Base-by-base conservation (phyloP, 2,797 vertebrate species). In the Rhinatrema bivittatum region DNA sequence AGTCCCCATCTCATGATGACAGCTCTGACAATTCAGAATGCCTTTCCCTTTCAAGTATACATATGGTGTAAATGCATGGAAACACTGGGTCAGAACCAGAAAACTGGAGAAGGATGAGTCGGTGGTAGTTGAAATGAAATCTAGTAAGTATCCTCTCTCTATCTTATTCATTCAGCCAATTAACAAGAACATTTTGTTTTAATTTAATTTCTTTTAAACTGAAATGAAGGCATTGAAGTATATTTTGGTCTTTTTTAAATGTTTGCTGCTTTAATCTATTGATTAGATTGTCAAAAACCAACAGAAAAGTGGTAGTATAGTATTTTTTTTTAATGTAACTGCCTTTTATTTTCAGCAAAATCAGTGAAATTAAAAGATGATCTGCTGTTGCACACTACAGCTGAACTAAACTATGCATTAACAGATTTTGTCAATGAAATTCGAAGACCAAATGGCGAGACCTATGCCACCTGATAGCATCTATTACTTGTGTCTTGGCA, bases 401-500 rank as follows among this genome's bases (percentile, higher is more conserved):
- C 79, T 53, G 91, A 92, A 60, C 79, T 99, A 62, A 87, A 87
- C 50, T 62, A 64, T 42, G 86, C 87, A 30, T 68, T 99, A 61
- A 84, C 89, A 24, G 78, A 62, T 56, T 98, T 98, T 56, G 86
- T 97, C 52, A 84, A 78, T 67, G 95, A 97, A 73, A 88, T 91
- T 40, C 88, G 91, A 53, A 76, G 94, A 37, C 91, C 95, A 42
- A 87, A 81, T 20, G 93, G 93, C 41, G 90, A 95, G 48, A 81
- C 70, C 60, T 98, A 99, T 65, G 85, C 90, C n/a, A 61, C 88
- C 94, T 20, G 95, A 99, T 79, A 99, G 95, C 79, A 83, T 97
- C 63, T 90, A 97, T 74, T 98, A 99, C 81, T 89, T 99, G 66
- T 98, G 94, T 71, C 85, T 99, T 68, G 90, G 93, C 35, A 97